A percentile compares a stretch with the other conserved stretches of the same genome.
These are phyloP conservation scores for Lutjanus argentimaculatus DNA, from an alignment of 2,797 vertebrate species.

Conservation along the genomic window DNA sequence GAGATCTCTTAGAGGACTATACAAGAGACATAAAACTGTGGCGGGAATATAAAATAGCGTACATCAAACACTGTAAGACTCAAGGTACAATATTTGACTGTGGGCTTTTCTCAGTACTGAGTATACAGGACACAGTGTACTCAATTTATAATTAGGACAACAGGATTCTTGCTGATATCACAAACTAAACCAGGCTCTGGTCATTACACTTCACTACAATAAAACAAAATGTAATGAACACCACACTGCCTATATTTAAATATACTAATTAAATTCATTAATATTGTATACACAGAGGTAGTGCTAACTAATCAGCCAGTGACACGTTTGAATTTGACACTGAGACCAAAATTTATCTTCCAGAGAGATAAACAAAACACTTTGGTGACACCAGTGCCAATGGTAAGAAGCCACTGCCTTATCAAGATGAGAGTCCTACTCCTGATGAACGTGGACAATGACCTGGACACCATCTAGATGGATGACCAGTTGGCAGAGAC, in stretches of 20 bases:
- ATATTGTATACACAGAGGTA: neutral
- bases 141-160: no score
- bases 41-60: neutral
- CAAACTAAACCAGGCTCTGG: neutral
- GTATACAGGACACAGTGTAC: no score
- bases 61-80: neutral
- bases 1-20: neutral
- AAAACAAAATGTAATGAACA: neutral
- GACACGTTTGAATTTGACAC: neutral
- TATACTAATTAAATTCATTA: neutral
- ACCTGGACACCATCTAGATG: neutral
- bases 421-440: neutral
- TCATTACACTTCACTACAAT: neutral
- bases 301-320: neutral
- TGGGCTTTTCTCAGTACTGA: no score
- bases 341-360: neutral
- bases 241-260: neutral
- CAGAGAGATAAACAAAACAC: neutral
- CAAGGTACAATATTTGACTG: neutral
- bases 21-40: neutral
- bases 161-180: neutral
- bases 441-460: neutral
- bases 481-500: neutral
- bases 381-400: neutral
- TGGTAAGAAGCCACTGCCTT: neutral